These are phyloP conservation scores for Agraylea sexmaculata DNA, from an alignment of 1,140 invertebrate species.

Conservation along the genomic window DNA sequence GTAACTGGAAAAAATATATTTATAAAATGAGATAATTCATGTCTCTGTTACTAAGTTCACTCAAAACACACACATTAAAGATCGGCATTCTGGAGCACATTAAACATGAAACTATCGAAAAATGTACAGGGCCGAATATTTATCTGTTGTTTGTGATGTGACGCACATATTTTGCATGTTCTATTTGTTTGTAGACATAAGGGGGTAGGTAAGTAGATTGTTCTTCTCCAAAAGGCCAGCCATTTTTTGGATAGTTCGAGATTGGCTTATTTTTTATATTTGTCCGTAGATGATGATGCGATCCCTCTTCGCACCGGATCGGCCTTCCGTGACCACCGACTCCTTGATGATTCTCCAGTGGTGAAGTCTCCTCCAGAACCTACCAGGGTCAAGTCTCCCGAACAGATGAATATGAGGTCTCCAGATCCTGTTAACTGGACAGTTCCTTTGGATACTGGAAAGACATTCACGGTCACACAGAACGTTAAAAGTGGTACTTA, in stretches of 20 bases:
- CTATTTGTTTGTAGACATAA: not conserved
- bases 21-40: too few species aligned
- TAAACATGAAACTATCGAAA: too few species aligned
- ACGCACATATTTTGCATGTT: not conserved
- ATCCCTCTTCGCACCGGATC: constrained; percentile 36
- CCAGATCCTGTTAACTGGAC: constrained; percentile 91
- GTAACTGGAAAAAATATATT: too few species aligned
- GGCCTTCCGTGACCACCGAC: constrained; percentile 36
- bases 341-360: constrained; percentile 43
- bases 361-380: constrained; percentile 84
- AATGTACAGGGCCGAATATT: not conserved
- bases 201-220: not conserved
- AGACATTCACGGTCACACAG: constrained; percentile 84
- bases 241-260: too few species aligned
- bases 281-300: constrained; percentile 33
- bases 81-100: too few species aligned
- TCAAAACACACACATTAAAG: too few species aligned
- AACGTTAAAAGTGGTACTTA: constrained; percentile 73
- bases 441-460: constrained; percentile 82
- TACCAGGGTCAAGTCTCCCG: constrained; percentile 83
- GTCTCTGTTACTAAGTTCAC: too few species aligned
- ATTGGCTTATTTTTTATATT: not conserved
- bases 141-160: not conserved
- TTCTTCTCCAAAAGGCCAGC: too few species aligned
- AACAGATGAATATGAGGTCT: constrained; percentile 81